Base-by-base conservation (phyloP, 2,113 vertebrate genomes). In the Corydoras sp. region DNA sequence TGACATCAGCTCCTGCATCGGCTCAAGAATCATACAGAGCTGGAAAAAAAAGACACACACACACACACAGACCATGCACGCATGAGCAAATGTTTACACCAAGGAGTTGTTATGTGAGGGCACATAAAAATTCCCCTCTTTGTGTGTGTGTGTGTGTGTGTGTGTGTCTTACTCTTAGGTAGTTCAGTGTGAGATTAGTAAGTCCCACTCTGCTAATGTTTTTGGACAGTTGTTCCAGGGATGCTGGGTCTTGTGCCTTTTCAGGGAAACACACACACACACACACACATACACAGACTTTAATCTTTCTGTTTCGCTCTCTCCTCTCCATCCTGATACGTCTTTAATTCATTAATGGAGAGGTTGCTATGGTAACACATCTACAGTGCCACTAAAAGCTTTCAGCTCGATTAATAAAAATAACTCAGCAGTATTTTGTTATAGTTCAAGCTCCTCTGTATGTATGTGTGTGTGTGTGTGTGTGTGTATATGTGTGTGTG, bases 1-100 rank as follows among this genome's bases (percentile, higher is more conserved):
- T 70, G 97, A 99, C 97, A 98, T 99, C 79, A 99, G 91, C 90
- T 99, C 97, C 89, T 99, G 97, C 96, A 98, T 98, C 85, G 97
- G 97, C 91, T 98, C 97, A 65, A 99, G 88, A 86, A 99, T 99
- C 87, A 99, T 96, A 89, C 97, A 99, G 82, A 99, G 93, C 97
- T 99, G 83, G n/a, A n/a, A n/a, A n/a, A n/a, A 35, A 65, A 60
- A 61, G 14, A 65, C 56, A 59, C 43, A 61, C n/a, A 62, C 64
- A 73, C 29, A 32, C 32, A 59, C 71, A 72, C n/a, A 58, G 10
- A 24, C 11, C 62, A 65, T 0, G n/a, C 15, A 68, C 24, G 55
- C 48, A 24, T 24, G 8, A 7, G 0, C 9, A 18, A 10, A 53
- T 10, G 11, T 53, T 8, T 8, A 53, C 5, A 53, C 11, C 5